phyloP scores from a whole-genome alignment of 2,113 vertebrate species.

The Anguilla rostrata region DNA sequence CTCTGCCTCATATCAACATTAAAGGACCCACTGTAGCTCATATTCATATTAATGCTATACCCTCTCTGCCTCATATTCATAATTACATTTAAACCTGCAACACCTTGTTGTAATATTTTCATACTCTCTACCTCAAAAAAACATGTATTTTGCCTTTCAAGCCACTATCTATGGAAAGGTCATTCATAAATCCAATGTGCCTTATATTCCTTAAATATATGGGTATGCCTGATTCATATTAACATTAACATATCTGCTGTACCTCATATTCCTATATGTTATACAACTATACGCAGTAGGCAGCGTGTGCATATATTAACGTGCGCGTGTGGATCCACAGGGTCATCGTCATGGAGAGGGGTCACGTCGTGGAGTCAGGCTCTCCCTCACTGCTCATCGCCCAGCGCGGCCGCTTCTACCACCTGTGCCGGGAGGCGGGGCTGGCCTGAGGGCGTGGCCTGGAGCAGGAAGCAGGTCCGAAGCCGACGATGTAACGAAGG shows the following conservation, averaged over 20 bases:
- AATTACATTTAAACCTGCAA: too few species aligned
- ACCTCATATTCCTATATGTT: too few species aligned
- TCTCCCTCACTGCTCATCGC: slow-evolving; percentile 69
- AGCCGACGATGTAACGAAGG: neutral
- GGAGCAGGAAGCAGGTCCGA: neutral
- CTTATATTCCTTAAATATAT: too few species aligned
- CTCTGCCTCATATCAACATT: neutral
- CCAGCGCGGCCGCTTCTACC: slow-evolving; percentile 77
- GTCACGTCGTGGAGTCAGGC: slow-evolving; percentile 75
- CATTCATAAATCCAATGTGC: too few species aligned
- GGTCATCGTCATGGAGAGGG: slow-evolving; percentile 82
- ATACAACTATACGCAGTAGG: too few species aligned
- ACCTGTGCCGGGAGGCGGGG: slow-evolving; percentile 77
- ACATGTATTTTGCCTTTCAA: too few species aligned
- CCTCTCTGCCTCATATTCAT: slow-evolving; percentile 1
- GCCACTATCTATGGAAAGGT: too few species aligned
- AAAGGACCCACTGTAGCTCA: too few species aligned
- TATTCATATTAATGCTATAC: too few species aligned
- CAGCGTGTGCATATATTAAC: neutral
- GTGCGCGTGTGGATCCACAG: slow-evolving; percentile 53
- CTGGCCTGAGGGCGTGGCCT: slow-evolving; percentile 59
- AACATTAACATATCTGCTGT: too few species aligned
- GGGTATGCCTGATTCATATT: too few species aligned
- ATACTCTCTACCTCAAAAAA: neutral
- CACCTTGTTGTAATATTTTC: neutral